Percentiles rank a stretch among this genome's conserved stretches.
Evolutionary conservation across 1,140 invertebrate species (phyloP).

Genomic region (Helicoverpa zea): DNA sequence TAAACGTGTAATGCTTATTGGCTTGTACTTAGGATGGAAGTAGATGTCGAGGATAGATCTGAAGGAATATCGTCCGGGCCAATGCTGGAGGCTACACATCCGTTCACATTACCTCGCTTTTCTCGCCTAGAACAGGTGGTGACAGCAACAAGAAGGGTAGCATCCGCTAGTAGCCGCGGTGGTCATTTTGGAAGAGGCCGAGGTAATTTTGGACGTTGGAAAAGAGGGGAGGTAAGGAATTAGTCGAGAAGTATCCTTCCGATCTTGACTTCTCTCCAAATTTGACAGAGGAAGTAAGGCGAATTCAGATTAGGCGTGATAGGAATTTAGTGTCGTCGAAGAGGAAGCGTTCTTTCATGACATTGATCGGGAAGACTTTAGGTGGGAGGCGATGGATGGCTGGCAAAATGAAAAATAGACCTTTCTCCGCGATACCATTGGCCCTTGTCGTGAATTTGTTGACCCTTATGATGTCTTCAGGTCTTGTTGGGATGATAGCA

Average conservation of each 20-base stretch:
- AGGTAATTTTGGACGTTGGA: not conserved
- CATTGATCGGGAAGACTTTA: not conserved
- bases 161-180: not conserved
- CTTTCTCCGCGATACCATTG: not conserved
- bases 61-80: no score
- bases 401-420: not conserved
- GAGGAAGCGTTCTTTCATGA: not conserved
- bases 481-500: conserved; percentile 18
- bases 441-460: not conserved
- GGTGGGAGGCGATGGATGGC: not conserved
- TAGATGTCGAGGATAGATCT: not conserved
- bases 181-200: not conserved
- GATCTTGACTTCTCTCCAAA: not conserved
- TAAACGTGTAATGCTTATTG: no score
- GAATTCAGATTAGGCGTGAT: not conserved
- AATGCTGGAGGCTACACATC: no score
- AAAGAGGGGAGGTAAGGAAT: not conserved
- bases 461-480: conserved; percentile 11
- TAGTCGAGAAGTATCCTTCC: not conserved
- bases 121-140: no score
- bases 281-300: not conserved
- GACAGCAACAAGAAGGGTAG: not conserved
- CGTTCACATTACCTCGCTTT: no score
- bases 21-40: no score
- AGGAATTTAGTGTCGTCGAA: not conserved